Evolutionary conservation across 2,797 vertebrate genomes (phyloP).

Genomic region (Hippoglossus hippoglossus): DNA sequence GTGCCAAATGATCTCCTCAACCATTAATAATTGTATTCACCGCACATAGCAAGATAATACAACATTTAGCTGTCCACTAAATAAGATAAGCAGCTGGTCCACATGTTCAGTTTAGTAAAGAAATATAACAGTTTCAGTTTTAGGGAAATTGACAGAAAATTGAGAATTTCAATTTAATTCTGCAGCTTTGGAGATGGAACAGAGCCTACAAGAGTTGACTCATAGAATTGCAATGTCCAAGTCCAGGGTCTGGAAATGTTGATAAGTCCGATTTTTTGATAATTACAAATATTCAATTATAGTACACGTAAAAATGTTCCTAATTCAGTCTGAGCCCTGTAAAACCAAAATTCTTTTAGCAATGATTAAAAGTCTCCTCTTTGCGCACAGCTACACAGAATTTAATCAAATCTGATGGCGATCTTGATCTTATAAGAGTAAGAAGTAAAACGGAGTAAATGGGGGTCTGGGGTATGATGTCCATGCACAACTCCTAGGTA

Average conservation of each 20-base stretch:
- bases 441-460: constrained; percentile 20
- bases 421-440: background rate
- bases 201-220: background rate
- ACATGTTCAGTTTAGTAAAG: background rate
- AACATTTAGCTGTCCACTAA: background rate
- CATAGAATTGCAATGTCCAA: background rate
- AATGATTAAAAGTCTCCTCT: background rate
- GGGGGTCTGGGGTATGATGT: constrained; percentile 87
- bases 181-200: background rate
- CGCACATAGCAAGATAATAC: background rate
- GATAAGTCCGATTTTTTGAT: background rate
- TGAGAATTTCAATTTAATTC: background rate
- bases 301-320: no score
- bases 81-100: background rate
- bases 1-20: background rate
- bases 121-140: background rate
- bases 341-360: background rate
- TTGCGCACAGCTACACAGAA: background rate
- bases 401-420: background rate
- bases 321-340: background rate
- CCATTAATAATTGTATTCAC: background rate
- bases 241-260: background rate
- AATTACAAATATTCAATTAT: background rate
- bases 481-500: constrained; percentile 93
- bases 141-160: background rate